These are phyloP conservation scores for Diabrotica virgifera DNA, from an alignment of 1,140 invertebrate species.

Conservation along the genomic window DNA sequence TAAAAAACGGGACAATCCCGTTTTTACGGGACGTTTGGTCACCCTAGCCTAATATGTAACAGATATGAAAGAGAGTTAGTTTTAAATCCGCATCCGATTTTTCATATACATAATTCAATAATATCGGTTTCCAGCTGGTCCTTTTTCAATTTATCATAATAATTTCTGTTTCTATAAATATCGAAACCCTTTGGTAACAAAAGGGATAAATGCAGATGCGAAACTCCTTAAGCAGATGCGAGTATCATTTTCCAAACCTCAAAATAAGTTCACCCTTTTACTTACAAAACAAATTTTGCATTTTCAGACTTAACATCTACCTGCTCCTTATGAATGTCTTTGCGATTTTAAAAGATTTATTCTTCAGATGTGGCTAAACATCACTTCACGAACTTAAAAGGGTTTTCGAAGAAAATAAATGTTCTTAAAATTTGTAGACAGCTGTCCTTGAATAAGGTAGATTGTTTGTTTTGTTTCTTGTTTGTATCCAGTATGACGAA, in stretches of 20 bases:
- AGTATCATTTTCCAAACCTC: constrained; percentile 8
- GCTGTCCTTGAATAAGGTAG: constrained; percentile 18
- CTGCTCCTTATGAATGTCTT: constrained; percentile 17
- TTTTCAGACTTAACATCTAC: constrained; percentile 11
- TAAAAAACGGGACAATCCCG: too few species aligned
- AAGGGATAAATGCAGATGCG: constrained; percentile 16
- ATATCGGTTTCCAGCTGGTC: too few species aligned
- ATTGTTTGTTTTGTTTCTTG: constrained; percentile 4
- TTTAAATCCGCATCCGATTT: too few species aligned
- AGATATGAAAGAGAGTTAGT: too few species aligned
- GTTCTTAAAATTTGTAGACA: constrained; percentile 19
- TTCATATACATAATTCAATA: too few species aligned
- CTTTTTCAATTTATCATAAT: not conserved
- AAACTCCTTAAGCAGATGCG: constrained; percentile 20
- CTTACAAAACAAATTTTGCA: constrained; percentile 20
- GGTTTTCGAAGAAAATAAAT: constrained; percentile 5
- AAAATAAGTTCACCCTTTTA: constrained; percentile 22
- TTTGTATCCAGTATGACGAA: too few species aligned
- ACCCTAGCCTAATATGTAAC: too few species aligned
- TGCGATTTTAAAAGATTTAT: constrained; percentile 7
- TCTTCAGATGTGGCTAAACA: constrained; percentile 20
- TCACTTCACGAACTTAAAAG: constrained; percentile 16
- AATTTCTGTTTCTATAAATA: constrained; percentile 11
- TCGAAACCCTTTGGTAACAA: constrained; percentile 11
- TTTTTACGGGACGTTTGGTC: too few species aligned